Base-by-base conservation (phyloP, 2,113 vertebrate species). In the Chionomys nivalis region DNA sequence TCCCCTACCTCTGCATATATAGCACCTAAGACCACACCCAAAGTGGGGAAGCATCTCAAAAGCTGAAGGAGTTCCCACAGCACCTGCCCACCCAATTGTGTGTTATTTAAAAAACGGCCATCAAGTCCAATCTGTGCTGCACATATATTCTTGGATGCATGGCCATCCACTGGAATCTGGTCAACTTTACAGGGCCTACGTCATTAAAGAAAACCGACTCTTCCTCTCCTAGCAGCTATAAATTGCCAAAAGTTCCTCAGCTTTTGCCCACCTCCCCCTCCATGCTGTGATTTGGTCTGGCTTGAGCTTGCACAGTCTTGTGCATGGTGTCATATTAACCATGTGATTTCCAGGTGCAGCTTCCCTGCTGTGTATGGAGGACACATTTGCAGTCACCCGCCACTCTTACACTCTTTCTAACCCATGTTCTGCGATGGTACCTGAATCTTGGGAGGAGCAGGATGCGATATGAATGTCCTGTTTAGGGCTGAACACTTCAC, bases 301-400 rank as follows among this genome's bases (percentile, higher is more conserved):
- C 47, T 82, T 58, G 36, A 24, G 79, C 21, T 81, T 55, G 36
- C 52, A 11, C 36, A 58, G 7, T 63, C 55, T 39, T 61, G 36
- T 61, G 55, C 79, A 82, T 61, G 52, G 55, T 39, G n/a, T 42
- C n/a, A 28, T 3, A 1, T 14, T 63, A 39, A 63, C n/a, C 7
- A 3, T 63, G 13, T 63, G 13, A 31, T 14, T 61, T 83, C n/a
- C 4, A 19, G 2, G 4, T 42, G 24, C 14, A 31, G 58, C n/a
- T 63, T 63, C 14, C n/a, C 26, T 63, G 58, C 7, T 82, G 36
- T 39, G 36, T 39, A 36, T 39, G 36, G 36, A 61, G n/a, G 7
- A 28, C 58, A 42, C 7, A 1, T 26, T 58, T 83, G n/a, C 3
- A 0, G 1, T 61, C 58, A 63, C 1, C n/a, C 1, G 0, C 58